Conservation (phyloP, 2,113 vertebrate genomes). For the Pycnonotus jocosus region DNA sequence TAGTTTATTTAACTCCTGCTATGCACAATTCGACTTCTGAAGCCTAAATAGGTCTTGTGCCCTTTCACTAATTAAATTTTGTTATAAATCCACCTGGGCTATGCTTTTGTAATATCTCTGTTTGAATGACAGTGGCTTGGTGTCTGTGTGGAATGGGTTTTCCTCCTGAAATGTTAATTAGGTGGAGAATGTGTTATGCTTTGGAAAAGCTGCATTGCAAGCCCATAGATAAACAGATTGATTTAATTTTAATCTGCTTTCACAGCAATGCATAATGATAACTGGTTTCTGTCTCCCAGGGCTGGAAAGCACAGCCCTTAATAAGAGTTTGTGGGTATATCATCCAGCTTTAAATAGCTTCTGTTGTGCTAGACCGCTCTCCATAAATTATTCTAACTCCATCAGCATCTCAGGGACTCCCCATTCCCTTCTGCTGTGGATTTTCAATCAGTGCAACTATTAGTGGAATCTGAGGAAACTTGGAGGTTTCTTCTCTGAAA, state of each 20-base stretch:
- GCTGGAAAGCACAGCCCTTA: constrained; percentile 63
- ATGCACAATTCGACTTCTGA: neutral
- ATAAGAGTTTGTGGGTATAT: constrained; percentile 68
- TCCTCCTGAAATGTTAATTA: constrained; percentile 71
- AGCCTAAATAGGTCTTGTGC: neutral
- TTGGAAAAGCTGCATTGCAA: constrained; percentile 53
- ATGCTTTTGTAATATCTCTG: constrained; percentile 35
- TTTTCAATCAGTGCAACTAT: constrained; percentile 59
- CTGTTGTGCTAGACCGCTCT: constrained; percentile 54
- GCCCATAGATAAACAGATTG: constrained; percentile 74
- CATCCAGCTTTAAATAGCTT: constrained; percentile 71
- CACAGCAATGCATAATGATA: constrained; percentile 70
- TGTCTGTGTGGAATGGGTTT: constrained; percentile 18
- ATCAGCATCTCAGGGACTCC: constrained; percentile 51
- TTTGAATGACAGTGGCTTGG: constrained; percentile 24
- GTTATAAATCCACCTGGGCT: constrained; percentile 43
- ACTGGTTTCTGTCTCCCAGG: constrained; percentile 66
- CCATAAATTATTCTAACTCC: constrained; percentile 62
- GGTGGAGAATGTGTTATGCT: constrained; percentile 47
- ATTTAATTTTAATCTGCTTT: constrained; percentile 78
- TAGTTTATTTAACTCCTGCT: neutral
- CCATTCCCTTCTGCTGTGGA: constrained; percentile 34
- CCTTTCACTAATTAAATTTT: constrained; percentile 65
- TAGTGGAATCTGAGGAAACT: constrained; percentile 12
- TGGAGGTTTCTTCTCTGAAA: neutral